Base-by-base conservation (phyloP, 2,888 invertebrate species). In the Agrotis exclamationis region DNA sequence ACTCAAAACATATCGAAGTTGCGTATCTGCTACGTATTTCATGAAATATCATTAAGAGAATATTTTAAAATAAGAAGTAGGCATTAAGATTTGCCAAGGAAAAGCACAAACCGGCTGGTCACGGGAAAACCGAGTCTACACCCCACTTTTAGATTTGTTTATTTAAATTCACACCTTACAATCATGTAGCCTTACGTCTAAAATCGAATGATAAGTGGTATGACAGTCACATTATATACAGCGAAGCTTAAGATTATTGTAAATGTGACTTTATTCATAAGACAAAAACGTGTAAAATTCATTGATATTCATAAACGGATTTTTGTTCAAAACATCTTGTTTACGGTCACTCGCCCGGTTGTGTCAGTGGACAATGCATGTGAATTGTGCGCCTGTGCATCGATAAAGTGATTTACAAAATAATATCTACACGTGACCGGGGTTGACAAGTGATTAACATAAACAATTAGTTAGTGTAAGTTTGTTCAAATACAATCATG, bases 261-360 rank as follows among this genome's bases (percentile, higher is more conserved):
- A 79, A 84, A 72, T 58, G n/a, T 16, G 3, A 70, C 76, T 75
- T 66, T 84, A 75, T 47, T 0, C 0, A 9, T 18, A 0, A n/a
- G 0, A 14, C 1, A 0, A 2, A 71, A 82, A 53, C 51, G 63
- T 64, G 58, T 54, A 72, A 66, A 75, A 45, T 80, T 11, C n/a
- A 33, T 59, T 75, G 51, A 53, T 24, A 33, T 2, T n/a, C 11
- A 3, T 39, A 33, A 18, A 33, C 45, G 3, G 39, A 13, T 69
- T 62, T 69, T 74, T 64, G 22, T 50, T 67, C 11, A 24, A 5
- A 48, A 65, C 33, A 60, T 86, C 85, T 85, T 89, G 87, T 90
- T 89, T 90, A 86, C 85, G 76, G 81, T 73, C 86, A 87, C 71
- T 86, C 79, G 79, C 48, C 63, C 80, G 65, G 73, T 67, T 76